phyloP scores from a whole-genome alignment of 2,797 vertebrate species.

The Todus mexicanus region DNA sequence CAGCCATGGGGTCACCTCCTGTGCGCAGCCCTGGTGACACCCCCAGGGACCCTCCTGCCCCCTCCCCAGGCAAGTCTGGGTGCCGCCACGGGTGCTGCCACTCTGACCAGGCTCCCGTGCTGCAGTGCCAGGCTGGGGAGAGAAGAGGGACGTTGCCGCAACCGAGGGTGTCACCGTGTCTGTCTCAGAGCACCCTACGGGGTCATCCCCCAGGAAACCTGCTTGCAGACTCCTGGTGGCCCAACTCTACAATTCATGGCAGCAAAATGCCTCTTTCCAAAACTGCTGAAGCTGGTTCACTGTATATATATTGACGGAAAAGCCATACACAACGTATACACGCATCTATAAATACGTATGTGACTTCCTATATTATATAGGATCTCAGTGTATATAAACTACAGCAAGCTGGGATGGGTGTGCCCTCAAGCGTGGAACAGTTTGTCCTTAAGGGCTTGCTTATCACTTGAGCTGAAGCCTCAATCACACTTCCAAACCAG shows the following conservation, averaged over 20 bases:
- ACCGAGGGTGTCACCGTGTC: fast-evolving
- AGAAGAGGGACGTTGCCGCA: not conserved
- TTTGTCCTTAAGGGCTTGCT: not conserved
- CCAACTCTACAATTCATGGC: not conserved
- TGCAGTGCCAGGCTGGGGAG: not conserved
- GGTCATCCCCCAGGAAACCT: not conserved
- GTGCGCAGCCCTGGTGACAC: not conserved
- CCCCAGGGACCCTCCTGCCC: not conserved
- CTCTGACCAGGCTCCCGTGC: not conserved
- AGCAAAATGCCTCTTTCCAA: not conserved
- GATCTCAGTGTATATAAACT: not conserved
- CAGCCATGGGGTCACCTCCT: not conserved
- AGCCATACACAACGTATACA: not conserved
- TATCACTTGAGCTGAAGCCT: fast-evolving
- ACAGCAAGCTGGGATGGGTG: not conserved
- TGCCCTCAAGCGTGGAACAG: not conserved
- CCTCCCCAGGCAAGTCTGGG: not conserved
- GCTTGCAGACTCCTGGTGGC: not conserved
- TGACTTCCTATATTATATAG: not conserved
- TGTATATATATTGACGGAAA: not conserved
- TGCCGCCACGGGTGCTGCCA: not conserved
- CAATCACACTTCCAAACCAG: not conserved
- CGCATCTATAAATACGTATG: not conserved
- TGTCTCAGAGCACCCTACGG: not conserved
- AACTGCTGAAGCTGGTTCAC: not conserved